Evolutionary conservation across 2,797 vertebrate genomes (phyloP), one percentile per base, ranked within the genome.

Genomic region (Lates japonicus): DNA sequence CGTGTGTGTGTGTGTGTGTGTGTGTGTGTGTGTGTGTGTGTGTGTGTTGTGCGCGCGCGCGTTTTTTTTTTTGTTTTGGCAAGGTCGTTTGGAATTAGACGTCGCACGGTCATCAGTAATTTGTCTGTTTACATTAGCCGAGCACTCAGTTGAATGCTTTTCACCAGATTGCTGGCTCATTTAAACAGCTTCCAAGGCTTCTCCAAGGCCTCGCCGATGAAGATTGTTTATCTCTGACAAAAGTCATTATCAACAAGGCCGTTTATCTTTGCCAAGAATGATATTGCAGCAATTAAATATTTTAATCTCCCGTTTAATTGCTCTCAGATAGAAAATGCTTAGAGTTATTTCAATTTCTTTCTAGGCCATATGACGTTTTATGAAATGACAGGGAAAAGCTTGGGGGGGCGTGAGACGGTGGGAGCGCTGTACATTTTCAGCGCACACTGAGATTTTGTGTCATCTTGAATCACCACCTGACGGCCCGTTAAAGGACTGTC

Each of bases 161-260:
- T 79, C 65, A 74, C 39, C 72, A 62, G 70, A 83, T 46, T 88
- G 84, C 80, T 85, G 80, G 61, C 85, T 91, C 91, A 83, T 84
- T 86, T 64, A 58, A 90, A 73, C 69, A 12, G 76, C 78, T 22
- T 66, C 80, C 92, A 92, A 92, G 88, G 88, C 85, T 91, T 64
- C 66, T 76, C 71, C 88, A 85, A 92, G 85, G 88, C 83, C 77
- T 29, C 25, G 39, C 49, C 7, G 75, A 89, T 71, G 75, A 80
- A 76, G 68, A 70, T 63, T 81, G 73, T 89, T 92, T 87, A 90
- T 92, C 81, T 83, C 81, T 41, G 68, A 82, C 82, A 39, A 69
- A 84, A 83, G 78, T 89, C 80, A 70, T 78, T 80, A 84, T 84
- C 84, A 79, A 82, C 90, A 85, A 94, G 91, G 90, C 81, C 70